Conservation (phyloP, 1,140 invertebrate species). For the Drosophila asahinai region DNA sequence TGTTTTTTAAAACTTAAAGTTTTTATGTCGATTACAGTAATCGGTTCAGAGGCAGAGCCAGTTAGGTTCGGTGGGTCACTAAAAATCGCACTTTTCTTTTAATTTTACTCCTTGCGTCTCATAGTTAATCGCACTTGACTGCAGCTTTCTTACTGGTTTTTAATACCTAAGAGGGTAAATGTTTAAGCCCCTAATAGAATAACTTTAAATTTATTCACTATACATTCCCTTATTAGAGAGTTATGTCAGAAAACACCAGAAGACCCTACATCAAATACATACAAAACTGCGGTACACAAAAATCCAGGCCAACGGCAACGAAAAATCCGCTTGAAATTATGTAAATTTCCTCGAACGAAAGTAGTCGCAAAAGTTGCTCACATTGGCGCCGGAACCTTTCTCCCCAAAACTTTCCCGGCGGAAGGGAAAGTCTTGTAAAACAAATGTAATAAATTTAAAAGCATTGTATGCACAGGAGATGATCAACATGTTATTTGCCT, state of each 20-base stretch:
- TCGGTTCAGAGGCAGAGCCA: no score
- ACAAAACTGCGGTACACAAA: background rate
- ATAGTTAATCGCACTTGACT: no score
- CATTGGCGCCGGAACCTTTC: constrained; percentile 28
- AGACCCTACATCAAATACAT: constrained; percentile 3
- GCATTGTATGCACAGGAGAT: constrained; percentile 68
- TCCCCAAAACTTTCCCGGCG: constrained; percentile 10
- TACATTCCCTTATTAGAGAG: background rate
- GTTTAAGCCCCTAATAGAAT: background rate
- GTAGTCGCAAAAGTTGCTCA: constrained; percentile 66
- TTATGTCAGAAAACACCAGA: background rate
- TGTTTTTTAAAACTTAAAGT: no score
- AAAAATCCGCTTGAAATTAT: constrained; percentile 63
- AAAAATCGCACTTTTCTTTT: no score
- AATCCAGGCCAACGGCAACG: constrained; percentile 26
- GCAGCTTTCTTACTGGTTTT: no score
- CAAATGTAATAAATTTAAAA: constrained; percentile 79
- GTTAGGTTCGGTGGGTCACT: no score
- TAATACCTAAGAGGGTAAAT: no score
- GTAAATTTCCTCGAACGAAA: constrained; percentile 35
- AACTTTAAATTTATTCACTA: background rate
- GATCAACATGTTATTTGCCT: constrained; percentile 51
- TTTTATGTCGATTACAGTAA: no score
- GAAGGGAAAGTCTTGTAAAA: constrained; percentile 45
- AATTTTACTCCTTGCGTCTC: no score